A percentile compares a stretch with the other conserved stretches of the same genome.
Evolutionary conservation across 2,113 vertebrate genomes (phyloP).

Genomic region (Suricata suricatta): DNA sequence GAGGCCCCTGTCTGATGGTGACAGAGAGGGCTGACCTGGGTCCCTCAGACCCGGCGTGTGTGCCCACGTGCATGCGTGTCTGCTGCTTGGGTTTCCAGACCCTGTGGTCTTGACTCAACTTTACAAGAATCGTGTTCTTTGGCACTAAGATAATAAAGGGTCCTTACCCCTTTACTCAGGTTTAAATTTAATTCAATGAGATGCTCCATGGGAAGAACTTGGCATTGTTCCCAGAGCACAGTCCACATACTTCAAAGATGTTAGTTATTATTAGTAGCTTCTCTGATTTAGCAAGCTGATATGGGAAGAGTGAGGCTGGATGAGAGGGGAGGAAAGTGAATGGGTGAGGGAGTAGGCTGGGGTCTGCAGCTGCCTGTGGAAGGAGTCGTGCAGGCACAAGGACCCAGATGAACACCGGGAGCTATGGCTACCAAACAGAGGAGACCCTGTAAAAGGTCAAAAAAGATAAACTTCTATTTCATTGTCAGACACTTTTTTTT

Average conservation of each 20-base stretch:
- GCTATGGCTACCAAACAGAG: background rate
- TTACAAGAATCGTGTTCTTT: background rate
- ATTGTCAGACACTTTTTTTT: background rate
- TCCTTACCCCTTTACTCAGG: background rate
- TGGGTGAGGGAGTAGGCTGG: accelerated
- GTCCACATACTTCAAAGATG: background rate
- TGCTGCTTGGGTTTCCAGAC: background rate
- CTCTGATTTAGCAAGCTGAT: background rate
- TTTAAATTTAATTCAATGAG: background rate
- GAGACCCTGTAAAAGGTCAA: background rate
- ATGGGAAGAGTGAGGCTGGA: background rate
- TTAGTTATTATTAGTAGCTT: background rate
- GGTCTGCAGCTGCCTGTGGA: background rate
- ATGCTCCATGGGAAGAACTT: background rate
- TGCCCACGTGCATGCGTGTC: background rate
- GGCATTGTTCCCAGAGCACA: background rate
- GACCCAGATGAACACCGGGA: background rate
- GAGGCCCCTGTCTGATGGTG: too few species aligned
- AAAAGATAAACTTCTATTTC: background rate
- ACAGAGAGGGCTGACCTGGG: background rate
- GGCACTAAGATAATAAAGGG: background rate
- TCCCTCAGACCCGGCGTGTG: background rate
- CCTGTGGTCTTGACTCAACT: background rate
- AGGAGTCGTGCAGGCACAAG: background rate
- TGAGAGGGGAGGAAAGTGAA: background rate